Percentiles rank a stretch among this genome's conserved stretches.
phyloP scores from a whole-genome alignment of 1,140 invertebrate species.

The Hormaphis cornu region DNA sequence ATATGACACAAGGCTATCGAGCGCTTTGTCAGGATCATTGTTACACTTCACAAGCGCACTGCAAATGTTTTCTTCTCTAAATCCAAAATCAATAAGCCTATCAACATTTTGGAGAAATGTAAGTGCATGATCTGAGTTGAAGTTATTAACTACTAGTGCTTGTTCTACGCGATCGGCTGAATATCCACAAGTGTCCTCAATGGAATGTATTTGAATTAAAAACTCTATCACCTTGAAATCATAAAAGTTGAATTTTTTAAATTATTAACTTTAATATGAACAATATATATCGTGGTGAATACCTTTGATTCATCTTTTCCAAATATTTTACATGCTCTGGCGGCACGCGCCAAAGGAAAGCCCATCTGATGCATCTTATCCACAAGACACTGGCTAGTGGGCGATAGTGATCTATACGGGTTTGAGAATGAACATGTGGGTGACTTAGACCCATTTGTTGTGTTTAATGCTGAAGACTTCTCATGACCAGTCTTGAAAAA shows the following conservation, averaged over 20 bases:
- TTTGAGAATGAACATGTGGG: constrained; percentile 39
- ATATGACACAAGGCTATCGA: constrained; percentile 71
- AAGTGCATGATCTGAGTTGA: constrained; percentile 46
- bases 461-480: constrained; percentile 11
- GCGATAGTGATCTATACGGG: constrained; percentile 50
- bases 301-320: constrained; percentile 79
- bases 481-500: not conserved
- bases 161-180: constrained; percentile 50
- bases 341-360: constrained; percentile 65
- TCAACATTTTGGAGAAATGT: constrained; percentile 49
- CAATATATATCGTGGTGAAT: constrained; percentile 33
- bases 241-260: constrained; percentile 13
- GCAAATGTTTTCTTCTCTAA: constrained; percentile 63
- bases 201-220: constrained; percentile 51
- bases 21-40: constrained; percentile 74
- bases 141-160: constrained; percentile 45
- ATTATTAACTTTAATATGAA: not conserved
- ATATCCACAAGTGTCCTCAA: constrained; percentile 51
- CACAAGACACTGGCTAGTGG: constrained; percentile 55
- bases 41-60: constrained; percentile 63
- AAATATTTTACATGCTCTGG: constrained; percentile 60
- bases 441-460: constrained; percentile 22
- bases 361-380: constrained; percentile 71
- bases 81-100: constrained; percentile 72
- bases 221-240: constrained; percentile 45